These are phyloP conservation scores for Barypeithes pellucidus DNA, from an alignment of 2,888 invertebrate genomes.

Conservation along the genomic window DNA sequence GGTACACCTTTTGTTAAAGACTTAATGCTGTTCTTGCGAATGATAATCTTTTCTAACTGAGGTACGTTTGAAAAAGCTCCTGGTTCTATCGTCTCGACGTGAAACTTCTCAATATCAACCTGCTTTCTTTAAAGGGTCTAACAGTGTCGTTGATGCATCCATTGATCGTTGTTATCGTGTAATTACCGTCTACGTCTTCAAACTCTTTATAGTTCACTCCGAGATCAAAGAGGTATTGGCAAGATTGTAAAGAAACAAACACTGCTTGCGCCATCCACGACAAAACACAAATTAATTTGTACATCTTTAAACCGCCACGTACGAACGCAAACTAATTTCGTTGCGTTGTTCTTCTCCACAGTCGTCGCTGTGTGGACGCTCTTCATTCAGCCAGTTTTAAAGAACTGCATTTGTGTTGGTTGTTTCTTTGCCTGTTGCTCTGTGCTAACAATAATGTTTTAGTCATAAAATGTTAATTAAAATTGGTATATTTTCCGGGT, in stretches of 20 bases:
- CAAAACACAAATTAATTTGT: conserved; percentile 1
- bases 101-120: not conserved
- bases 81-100: not conserved
- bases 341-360: no score
- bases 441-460: no score
- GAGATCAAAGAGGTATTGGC: not conserved
- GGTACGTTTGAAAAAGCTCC: conserved; percentile 18
- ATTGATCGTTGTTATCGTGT: not conserved
- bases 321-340: not conserved
- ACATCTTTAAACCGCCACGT: not conserved
- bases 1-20: not conserved
- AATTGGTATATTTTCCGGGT: no score
- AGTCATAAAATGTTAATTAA: no score
- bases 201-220: not conserved
- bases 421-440: no score
- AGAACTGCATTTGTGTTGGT: no score
- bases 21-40: not conserved
- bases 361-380: no score
- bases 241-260: not conserved
- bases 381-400: no score
- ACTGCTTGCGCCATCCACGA: not conserved
- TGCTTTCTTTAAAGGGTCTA: not conserved
- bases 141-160: conserved; percentile 12
- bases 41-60: not conserved
- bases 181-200: no score